These are phyloP conservation scores for Echinops telfairi DNA, from an alignment of 2,113 vertebrate genomes.

Conservation along the genomic window DNA sequence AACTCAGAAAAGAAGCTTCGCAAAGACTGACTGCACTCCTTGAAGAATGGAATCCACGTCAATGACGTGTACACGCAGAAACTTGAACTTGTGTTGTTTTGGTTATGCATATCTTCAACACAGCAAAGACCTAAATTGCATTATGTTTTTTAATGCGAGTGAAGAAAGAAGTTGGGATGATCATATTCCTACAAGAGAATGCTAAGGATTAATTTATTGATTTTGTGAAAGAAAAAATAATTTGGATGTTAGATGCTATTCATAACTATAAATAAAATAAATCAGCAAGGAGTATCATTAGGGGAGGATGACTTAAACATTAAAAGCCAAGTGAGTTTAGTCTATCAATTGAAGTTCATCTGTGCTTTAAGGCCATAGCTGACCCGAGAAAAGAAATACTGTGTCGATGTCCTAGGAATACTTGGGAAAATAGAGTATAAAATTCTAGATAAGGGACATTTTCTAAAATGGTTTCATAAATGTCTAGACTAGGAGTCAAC, in stretches of 20 bases:
- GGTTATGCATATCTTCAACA: not conserved
- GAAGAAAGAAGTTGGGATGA: not conserved
- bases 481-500: not conserved
- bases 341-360: not conserved
- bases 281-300: not conserved
- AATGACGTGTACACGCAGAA: not conserved
- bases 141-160: not conserved
- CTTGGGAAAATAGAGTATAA: not conserved
- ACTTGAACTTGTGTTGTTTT: not conserved
- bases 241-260: not conserved
- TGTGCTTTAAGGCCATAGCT: not conserved
- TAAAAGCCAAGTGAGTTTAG: not conserved
- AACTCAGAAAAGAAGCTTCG: not conserved
- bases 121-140: not conserved
- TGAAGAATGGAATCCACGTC: not conserved
- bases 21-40: not conserved
- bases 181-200: not conserved
- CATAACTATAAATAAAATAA: slow-evolving; percentile 22
- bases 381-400: not conserved
- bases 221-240: not conserved
- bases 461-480: not conserved
- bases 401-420: not conserved
- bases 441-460: not conserved
- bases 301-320: slow-evolving; percentile 1
- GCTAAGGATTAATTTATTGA: not conserved